Evolutionary conservation across 1,140 invertebrate species (phyloP).

Genomic region (Trichoplusia ni): DNA sequence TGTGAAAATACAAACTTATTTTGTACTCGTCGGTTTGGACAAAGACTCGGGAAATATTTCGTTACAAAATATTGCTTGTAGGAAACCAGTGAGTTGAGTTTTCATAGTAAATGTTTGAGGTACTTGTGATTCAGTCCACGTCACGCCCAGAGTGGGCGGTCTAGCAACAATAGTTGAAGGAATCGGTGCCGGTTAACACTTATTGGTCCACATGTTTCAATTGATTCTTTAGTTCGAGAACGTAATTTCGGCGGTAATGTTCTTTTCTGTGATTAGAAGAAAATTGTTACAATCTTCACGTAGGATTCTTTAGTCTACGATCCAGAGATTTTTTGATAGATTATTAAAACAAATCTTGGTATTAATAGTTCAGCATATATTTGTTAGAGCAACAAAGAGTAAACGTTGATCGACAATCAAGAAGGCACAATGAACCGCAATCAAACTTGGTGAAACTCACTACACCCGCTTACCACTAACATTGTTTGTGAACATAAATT

Average conservation of each 20-base stretch:
- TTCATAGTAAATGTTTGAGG: constrained; percentile 32
- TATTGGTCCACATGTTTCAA: constrained; percentile 66
- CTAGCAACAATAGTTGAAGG: constrained; percentile 59
- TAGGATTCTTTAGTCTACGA: background rate
- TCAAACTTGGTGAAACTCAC: constrained; percentile 51
- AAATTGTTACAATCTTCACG: background rate
- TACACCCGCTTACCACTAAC: constrained; percentile 19
- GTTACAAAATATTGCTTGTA: background rate
- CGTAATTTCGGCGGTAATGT: constrained; percentile 19
- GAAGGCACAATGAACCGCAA: constrained; percentile 52
- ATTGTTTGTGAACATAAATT: constrained; percentile 34
- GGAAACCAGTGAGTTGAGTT: background rate
- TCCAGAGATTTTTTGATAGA: too few relatives aligned
- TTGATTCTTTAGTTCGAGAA: constrained; percentile 50
- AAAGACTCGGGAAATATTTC: background rate
- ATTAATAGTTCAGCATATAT: too few relatives aligned
- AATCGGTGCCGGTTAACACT: constrained; percentile 66
- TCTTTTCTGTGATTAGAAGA: constrained; percentile 25
- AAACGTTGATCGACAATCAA: constrained; percentile 29
- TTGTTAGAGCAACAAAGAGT: constrained; percentile 2
- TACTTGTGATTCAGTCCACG: constrained; percentile 62
- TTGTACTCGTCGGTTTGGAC: background rate
- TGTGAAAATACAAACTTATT: background rate
- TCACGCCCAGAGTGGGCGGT: constrained; percentile 53
- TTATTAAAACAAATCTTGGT: too few relatives aligned